Evolutionary conservation across 2,113 vertebrate genomes (phyloP).

Genomic region (Caranx ignobilis): DNA sequence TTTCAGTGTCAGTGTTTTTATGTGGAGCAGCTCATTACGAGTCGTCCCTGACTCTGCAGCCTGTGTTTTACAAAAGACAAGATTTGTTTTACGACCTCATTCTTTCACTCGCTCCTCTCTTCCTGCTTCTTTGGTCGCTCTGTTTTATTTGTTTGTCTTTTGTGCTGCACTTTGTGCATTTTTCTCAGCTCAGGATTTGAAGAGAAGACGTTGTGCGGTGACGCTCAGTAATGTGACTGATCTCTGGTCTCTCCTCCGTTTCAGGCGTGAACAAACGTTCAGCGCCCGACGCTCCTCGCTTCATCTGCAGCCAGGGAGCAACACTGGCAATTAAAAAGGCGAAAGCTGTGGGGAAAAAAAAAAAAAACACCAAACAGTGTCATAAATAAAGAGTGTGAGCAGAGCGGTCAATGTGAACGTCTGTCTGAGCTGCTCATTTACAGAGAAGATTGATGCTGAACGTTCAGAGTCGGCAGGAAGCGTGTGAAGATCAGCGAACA

Average conservation of each 20-base stretch:
- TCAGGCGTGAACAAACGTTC: constrained; percentile 59
- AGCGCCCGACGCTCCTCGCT: constrained; percentile 18
- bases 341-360: constrained; percentile 7
- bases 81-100: background rate
- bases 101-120: background rate
- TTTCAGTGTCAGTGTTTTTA: no score
- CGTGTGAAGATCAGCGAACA: background rate
- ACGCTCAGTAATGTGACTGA: constrained; percentile 11
- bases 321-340: constrained; percentile 44
- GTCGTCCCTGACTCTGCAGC: no score
- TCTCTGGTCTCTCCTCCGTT: constrained; percentile 41
- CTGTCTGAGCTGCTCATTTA: constrained; percentile 21
- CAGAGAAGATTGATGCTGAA: constrained; percentile 20
- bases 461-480: background rate
- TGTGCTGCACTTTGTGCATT: background rate
- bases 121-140: background rate
- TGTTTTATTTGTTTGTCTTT: background rate
- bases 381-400: constrained; percentile 36
- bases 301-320: constrained; percentile 37
- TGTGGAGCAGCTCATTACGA: no score
- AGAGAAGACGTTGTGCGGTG: constrained; percentile 1
- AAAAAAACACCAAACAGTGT: constrained; percentile 16
- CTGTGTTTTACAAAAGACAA: background rate
- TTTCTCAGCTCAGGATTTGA: background rate
- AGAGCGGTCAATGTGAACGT: constrained; percentile 5